Evolutionary conservation across 2,797 vertebrate species (phyloP), one percentile per base, ranked within the genome.

Genomic region (Pseudomugil tenellus): DNA sequence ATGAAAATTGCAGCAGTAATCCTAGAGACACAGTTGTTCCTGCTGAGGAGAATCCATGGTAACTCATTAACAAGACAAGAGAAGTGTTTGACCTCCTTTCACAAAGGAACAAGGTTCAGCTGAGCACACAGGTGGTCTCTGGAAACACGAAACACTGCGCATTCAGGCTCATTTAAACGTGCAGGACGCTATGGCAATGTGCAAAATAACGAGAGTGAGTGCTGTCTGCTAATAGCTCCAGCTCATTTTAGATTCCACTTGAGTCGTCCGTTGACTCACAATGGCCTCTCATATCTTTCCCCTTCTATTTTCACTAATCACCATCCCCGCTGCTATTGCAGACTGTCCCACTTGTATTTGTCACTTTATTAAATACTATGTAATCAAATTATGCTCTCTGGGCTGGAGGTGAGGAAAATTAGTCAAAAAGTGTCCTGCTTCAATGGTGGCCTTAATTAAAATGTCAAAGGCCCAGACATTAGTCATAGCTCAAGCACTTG

Each of bases 61-160:
- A 87, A 92, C 88, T 85, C 61, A 79, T 80, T 84, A 84, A 91
- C 87, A 70, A 79, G 75, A 78, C 75, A 34, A 68, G 70, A 85
- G 83, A 82, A 73, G 81, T 73, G 84, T 87, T 85, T 91, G 85
- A 89, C 90, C 90, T 87, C 85, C 77, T 90, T 91, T 91, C 84
- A 83, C 37, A 25, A 39, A 70, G 74, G 78, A 79, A 79, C 83
- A 84, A 91, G 90, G 91, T 92, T 91, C 83, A 91, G 41, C 43
- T 28, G n/a, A 52, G 58, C 86, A 60, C 51, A 25, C 85, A 77
- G 83, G 80, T 89, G 85, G 85, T 79, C 78, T 81, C 46, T 84
- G 86, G 91, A 89, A 90, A 89, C 90, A 82, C 34, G 8, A 79
- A 91, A 89, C 77, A 78, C 71, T 67, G 70, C 37, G 66, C 69